A percentile compares a stretch with the other conserved stretches of the same genome.
Conservation (phyloP, 2,113 vertebrate genomes). For the Seriola rivoliana region DNA sequence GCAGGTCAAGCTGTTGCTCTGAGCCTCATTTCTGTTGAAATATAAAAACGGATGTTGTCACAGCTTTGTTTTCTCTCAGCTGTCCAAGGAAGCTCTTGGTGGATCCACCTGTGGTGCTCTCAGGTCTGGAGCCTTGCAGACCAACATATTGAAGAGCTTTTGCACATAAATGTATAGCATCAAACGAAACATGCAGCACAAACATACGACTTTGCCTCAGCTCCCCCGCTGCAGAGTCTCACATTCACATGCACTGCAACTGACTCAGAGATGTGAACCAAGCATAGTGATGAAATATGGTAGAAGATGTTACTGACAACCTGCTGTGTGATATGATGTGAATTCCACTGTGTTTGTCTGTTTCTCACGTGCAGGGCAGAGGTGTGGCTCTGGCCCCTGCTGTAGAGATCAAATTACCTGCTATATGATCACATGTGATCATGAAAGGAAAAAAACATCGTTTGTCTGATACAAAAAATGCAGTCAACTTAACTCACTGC, state of each 20-base stretch:
- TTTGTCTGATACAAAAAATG: too few species aligned
- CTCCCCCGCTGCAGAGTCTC: not conserved
- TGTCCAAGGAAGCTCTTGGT: conserved; percentile 31
- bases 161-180: not conserved
- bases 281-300: not conserved
- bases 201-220: not conserved
- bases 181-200: conserved; percentile 8
- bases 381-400: not conserved
- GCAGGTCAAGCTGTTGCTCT: conserved; percentile 9
- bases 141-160: not conserved
- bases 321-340: conserved; percentile 34
- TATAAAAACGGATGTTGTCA: conserved; percentile 58
- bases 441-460: not conserved
- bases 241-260: not conserved
- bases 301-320: not conserved
- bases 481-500: not conserved
- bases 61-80: conserved; percentile 72
- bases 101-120: conserved; percentile 40
- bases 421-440: not conserved
- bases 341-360: conserved; percentile 15
- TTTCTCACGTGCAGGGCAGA: conserved; percentile 4
- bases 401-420: not conserved
- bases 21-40: conserved; percentile 37
- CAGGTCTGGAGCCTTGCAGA: conserved; percentile 22
- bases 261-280: not conserved